Evolutionary conservation across 1,140 invertebrate genomes (phyloP), one percentile per base, ranked within the genome.

Genomic region (Kradibia gibbosae): DNA sequence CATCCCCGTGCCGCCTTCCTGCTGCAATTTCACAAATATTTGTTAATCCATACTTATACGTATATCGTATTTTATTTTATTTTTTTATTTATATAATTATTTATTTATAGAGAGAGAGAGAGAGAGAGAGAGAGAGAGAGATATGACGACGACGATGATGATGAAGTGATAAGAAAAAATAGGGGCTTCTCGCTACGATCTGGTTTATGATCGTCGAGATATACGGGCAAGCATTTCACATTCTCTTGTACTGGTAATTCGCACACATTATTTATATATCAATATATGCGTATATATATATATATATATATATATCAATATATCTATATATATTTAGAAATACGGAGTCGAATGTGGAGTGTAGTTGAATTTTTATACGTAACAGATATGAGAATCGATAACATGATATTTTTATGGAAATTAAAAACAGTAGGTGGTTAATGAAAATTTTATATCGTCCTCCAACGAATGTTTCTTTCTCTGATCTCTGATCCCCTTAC

Each of bases 21-120:
- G 89, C 88, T 94, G 93, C 84, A 94, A 89, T 81, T 60, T 92
- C 88, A 74, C 93, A 86, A 88, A 92, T n/a, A n/a, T n/a, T n/a
- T n/a, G n/a, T n/a, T n/a, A n/a, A n/a, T n/a, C n/a, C n/a, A n/a
- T n/a, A n/a, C n/a, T n/a, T n/a, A n/a, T n/a, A n/a, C n/a, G n/a
- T n/a, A n/a, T n/a, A n/a, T n/a, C n/a, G n/a, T n/a, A n/a, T n/a
- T n/a, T n/a, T n/a, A n/a, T n/a, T n/a, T n/a, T n/a, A n/a, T n/a
- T n/a, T n/a, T n/a, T n/a, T n/a, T n/a, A n/a, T n/a, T n/a, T n/a
- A n/a, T n/a, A n/a, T n/a, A n/a, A n/a, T n/a, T n/a, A n/a, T n/a
- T n/a, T n/a, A n/a, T n/a, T 28, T 17, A 20, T 25, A 31, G 5
- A 53, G 13, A 45, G 42, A 8, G 5, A 45, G 13, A 45, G 42